Base-by-base conservation (phyloP, 2,113 vertebrate genomes). In the Cebus imitator region DNA sequence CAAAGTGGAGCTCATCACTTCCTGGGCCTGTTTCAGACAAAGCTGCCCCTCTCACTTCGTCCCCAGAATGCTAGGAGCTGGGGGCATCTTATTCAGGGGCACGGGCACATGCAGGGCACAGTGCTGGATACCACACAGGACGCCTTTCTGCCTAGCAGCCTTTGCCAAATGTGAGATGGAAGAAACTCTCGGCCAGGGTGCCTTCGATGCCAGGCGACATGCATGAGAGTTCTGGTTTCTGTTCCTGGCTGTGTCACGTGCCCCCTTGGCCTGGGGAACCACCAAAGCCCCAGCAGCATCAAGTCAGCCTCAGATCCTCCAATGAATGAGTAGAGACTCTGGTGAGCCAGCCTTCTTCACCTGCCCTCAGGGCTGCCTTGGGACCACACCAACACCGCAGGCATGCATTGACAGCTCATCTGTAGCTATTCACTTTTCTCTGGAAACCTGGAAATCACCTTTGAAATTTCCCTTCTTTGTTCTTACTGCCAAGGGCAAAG, bases 391-490 rank as follows among this genome's bases (percentile, higher is more conserved):
- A 52, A 52, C 52, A 17, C 16, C 6, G 1, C 48, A 50, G 4
- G 27, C 11, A 87, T 35, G 14, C 80, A 52, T 93, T 70, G 55
- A 92, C 87, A 64, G 95, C 87, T 93, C 43, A 83, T 79, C 90
- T 40, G 37, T 16, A 40, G 55, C 82, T 86, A 10, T 64, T 96
- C 70, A 17, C 32, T 90, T 92, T 94, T 55, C 95, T 97, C 96
- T 97, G 89, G 96, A 96, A 97, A 98, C 97, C 97, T 98, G 98
- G 97, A 98, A 98, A 97, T 97, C 96, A 98, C 98, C 97, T 98
- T 96, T 96, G 92, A 97, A 98, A 98, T 98, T 97, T 97, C 97
- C 98, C 96, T 72, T 68, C 96, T 97, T 97, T 97, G 97, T 98
- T 97, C 94, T 92, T 66, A 13, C 32, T 76, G 94, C 94, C 95